Evolutionary conservation across 2,113 vertebrate genomes (phyloP), one percentile per base, ranked within the genome.

Genomic region (Ictalurus furcatus): DNA sequence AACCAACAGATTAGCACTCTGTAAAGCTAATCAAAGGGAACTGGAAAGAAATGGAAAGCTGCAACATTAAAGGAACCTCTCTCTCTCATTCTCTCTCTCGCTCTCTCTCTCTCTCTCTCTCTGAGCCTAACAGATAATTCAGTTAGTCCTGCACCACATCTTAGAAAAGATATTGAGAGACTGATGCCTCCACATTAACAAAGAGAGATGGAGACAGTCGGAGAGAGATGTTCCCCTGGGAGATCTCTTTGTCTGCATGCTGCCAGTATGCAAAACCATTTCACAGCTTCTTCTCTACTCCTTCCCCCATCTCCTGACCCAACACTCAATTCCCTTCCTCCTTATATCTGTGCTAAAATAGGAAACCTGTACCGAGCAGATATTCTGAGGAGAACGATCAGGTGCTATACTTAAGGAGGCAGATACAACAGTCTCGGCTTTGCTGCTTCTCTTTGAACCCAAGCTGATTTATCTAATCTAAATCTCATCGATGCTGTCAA

Each of bases 231-330:
- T 85, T 88, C 89, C 89, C 88, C 88, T 69, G 89, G 86, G 88
- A 89, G 83, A 89, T 86, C 87, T 63, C 88, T 92, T 90, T 91
- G 90, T 90, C 90, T 92, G 84, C 79, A 73, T 90, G 86, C 80
- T 88, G 67, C 88, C 71, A 89, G 79, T 89, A 88, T 84, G 78
- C 87, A 89, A 63, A 88, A 89, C 87, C 65, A 84, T 84, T 76
- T 79, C 67, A 63, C 90, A 85, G 81, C 71, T 87, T 84, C 81
- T n/a, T 28, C 85, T 67, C 82, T 61, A 74, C 28, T 85, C 34
- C 86, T 69, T 87, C 88, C 86, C 81, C 89, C 74, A 85, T 88
- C 85, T 89, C 83, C 89, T 86, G 63, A 89, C 86, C 88, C 81
- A 56, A 88, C 30, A 76, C 63, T 84, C 44, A 37, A 63, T 56